Base-by-base conservation (phyloP, 1,140 invertebrate species). In the Zaprionus davidi region DNA sequence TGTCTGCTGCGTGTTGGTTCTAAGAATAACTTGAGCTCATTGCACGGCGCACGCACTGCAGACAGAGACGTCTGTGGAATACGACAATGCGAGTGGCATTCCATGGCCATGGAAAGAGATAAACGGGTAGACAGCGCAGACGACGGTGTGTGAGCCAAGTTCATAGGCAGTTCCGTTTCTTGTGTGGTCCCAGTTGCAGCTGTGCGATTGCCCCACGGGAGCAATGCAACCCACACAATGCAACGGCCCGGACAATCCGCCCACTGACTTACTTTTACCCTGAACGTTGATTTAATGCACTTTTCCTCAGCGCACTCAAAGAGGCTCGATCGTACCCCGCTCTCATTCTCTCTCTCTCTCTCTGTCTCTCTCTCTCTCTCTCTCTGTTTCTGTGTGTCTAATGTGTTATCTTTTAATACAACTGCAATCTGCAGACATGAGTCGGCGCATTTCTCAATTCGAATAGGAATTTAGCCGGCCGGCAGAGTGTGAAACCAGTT, bases 371-470 rank as follows among this genome's bases (percentile, higher is more conserved):
- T 12, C n/a, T 51, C 5, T 31, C 38, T 38, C n/a, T 13, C 15
- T 41, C n/a, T 55, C 15, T 41, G 3, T 56, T 22, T 22, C 26
- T 31, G n/a, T 53, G 26, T 44, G 44, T 72, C 74, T 72, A 67
- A 62, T 67, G 69, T 67, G 69, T 73, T 77, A 77, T 77, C 74
- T 77, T 72, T 77, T 67, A 72, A 77, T 72, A 77, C 70, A 77
- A 76, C 73, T 76, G 59, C 68, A 72, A 77, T 77, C 74, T 77
- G 49, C 63, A 77, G 74, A 77, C 70, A 46, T 65, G 55, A 58
- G 67, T 68, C 67, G 72, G 67, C 67, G 67, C 59, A 71, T 72
- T 67, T 76, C 36, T 60, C 59, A 46, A 41, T 41, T 41, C 38
- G 38, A 15, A 41, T 76, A 62, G 60, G 63, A 72, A 59, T 59